A percentile compares a stretch with the other conserved stretches of the same genome.
These are phyloP conservation scores for Eunapius fragilis DNA, from an alignment of 37 sponge, comb jelly and placozoan species.

Conservation along the genomic window DNA sequence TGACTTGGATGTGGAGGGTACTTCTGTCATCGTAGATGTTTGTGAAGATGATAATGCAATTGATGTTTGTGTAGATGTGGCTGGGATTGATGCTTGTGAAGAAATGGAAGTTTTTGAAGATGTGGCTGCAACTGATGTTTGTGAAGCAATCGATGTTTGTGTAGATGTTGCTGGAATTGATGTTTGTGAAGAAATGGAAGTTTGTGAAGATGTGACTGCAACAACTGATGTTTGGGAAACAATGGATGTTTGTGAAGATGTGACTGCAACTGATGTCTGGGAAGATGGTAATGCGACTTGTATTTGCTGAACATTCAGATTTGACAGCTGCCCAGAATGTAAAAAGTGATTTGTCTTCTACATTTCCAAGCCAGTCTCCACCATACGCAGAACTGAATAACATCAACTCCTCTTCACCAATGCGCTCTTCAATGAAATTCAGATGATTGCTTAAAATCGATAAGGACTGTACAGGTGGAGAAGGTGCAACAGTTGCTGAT, in stretches of 20 bases:
- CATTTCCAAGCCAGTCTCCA: neutral
- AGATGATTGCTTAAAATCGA: neutral
- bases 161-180: neutral
- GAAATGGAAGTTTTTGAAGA: neutral
- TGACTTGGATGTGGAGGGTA: neutral
- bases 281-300: neutral
- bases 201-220: neutral
- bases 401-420: neutral
- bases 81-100: neutral
- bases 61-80: neutral
- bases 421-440: neutral
- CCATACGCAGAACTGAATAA: neutral
- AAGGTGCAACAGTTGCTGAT: neutral
- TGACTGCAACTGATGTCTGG: neutral
- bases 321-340: neutral
- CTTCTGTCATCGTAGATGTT: neutral
- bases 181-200: neutral
- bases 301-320: neutral
- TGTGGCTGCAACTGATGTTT: neutral
- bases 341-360: neutral
- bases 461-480: neutral
- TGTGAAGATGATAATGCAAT: neutral
- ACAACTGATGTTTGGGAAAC: neutral
- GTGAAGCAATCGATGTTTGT: neutral
- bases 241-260: neutral